Conservation (phyloP, 2,113 vertebrate species). For the Dasyurus viverrinus region DNA sequence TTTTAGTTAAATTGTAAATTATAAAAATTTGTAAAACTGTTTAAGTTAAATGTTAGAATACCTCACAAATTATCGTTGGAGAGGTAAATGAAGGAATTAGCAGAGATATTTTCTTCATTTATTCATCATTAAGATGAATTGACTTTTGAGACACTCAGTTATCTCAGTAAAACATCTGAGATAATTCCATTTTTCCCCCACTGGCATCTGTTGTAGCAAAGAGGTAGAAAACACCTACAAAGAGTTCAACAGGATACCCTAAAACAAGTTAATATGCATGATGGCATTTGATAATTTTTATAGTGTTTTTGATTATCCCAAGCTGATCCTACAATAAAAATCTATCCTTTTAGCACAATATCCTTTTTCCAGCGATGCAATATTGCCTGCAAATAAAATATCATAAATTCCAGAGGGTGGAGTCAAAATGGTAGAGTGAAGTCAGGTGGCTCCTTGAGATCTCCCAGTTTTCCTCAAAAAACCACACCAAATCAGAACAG, state of each 20-base stretch:
- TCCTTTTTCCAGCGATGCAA: not conserved
- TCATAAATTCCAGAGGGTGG: no score
- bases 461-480: no score
- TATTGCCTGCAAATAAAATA: not conserved
- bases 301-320: not conserved
- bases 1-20: not conserved
- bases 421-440: no score
- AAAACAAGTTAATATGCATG: no score
- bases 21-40: not conserved
- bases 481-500: no score
- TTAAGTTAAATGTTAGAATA: not conserved
- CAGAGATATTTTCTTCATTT: not conserved
- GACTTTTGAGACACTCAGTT: not conserved
- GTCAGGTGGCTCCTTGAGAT: no score
- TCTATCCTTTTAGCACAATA: not conserved
- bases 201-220: not conserved
- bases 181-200: not conserved
- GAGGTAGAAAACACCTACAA: not conserved
- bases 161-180: not conserved
- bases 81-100: not conserved
- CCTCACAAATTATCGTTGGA: not conserved
- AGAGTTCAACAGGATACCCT: not conserved
- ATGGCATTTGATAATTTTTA: no score
- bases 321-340: not conserved
- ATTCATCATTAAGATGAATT: not conserved